These are phyloP conservation scores for Aphidius gifuensis DNA, from an alignment of 1,140 invertebrate genomes.

Conservation along the genomic window DNA sequence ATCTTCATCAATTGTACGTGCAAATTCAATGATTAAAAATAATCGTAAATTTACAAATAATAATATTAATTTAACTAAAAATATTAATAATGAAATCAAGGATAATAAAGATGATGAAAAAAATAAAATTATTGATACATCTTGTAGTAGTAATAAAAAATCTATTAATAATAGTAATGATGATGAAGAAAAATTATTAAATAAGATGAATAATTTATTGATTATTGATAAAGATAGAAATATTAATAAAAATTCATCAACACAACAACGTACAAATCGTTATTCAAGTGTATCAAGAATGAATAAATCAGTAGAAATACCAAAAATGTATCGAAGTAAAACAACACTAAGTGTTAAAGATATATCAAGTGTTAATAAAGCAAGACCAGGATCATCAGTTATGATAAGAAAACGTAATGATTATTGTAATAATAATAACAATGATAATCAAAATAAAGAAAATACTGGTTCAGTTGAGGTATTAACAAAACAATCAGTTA, in stretches of 20 bases:
- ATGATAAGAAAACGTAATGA: slow-evolving; percentile 39
- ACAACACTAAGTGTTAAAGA: slow-evolving; percentile 46
- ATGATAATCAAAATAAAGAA: slow-evolving; percentile 25
- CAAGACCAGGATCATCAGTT: slow-evolving; percentile 39
- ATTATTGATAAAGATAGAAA: too few species aligned
- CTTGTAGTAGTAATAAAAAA: too few species aligned
- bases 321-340: slow-evolving; percentile 47
- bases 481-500: slow-evolving; percentile 32
- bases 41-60: slow-evolving; percentile 14
- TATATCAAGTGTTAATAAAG: slow-evolving; percentile 29
- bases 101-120: slow-evolving; percentile 29
- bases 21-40: slow-evolving; percentile 9
- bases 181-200: slow-evolving; percentile 17
- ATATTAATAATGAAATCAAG: slow-evolving; percentile 23
- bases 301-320: slow-evolving; percentile 36
- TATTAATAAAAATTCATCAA: too few species aligned
- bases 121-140: neutral
- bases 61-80: slow-evolving; percentile 6
- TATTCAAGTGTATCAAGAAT: slow-evolving; percentile 54
- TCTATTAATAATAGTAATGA: neutral
- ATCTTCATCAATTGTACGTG: neutral
- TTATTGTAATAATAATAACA: slow-evolving; percentile 10
- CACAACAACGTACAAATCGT: slow-evolving; percentile 35
- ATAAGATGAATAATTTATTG: slow-evolving; percentile 12
- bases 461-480: slow-evolving; percentile 42